phyloP scores from a whole-genome alignment of 2,113 vertebrate genomes.

The Gadus chalcogrammus region DNA sequence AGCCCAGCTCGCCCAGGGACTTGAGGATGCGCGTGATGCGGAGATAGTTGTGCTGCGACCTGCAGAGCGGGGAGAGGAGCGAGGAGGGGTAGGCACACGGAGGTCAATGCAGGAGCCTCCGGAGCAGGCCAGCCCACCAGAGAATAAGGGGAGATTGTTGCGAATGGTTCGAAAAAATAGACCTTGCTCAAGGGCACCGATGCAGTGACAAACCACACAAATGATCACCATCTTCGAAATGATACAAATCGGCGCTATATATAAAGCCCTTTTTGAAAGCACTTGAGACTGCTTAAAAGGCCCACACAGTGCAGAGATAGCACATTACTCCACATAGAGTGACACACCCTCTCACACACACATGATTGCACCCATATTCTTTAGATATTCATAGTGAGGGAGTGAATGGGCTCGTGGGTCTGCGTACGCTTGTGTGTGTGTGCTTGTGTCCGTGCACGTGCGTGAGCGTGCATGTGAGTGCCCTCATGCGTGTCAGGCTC shows the following conservation, averaged over 20 bases:
- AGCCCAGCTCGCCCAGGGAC: slow-evolving; percentile 95
- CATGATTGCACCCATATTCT: not conserved
- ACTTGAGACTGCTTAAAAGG: no score
- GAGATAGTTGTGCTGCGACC: slow-evolving; percentile 97
- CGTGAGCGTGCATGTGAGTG: slow-evolving; percentile 6
- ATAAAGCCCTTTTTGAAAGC: no score
- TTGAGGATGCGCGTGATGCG: slow-evolving; percentile 97
- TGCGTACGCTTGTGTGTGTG: not conserved
- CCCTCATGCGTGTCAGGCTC: not conserved
- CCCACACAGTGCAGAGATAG: no score
- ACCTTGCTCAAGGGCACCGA: no score
- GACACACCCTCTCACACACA: no score
- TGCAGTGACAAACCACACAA: no score
- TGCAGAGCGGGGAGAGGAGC: slow-evolving; percentile 46
- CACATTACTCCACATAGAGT: no score
- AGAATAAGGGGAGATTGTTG: no score
- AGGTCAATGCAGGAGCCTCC: not conserved
- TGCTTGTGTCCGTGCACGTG: not conserved
- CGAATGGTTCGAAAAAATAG: no score
- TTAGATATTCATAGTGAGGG: not conserved
- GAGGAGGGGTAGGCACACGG: not conserved
- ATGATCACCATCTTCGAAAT: no score
- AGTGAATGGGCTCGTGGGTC: not conserved
- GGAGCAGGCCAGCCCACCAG: no score
- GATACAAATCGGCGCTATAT: no score